Evolutionary conservation across 1,140 invertebrate genomes (phyloP).

Genomic region (Sitophilus oryzae): DNA sequence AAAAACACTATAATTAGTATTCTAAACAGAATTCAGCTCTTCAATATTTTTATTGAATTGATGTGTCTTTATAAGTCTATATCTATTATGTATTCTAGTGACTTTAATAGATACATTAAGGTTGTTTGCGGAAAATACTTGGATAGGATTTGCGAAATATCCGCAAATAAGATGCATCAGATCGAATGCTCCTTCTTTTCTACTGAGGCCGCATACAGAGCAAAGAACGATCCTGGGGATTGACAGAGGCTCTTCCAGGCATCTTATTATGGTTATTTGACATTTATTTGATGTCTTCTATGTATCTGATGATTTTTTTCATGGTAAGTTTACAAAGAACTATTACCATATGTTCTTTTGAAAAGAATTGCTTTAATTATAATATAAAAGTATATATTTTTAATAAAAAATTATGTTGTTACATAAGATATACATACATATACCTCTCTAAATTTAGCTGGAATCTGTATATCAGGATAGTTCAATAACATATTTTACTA

Average conservation of each 20-base stretch:
- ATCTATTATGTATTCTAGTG: constrained; percentile 37
- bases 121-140: constrained; percentile 31
- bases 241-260: constrained; percentile 32
- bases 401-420: too few species aligned
- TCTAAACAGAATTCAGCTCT: constrained; percentile 9
- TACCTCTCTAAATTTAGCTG: too few species aligned
- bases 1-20: background rate
- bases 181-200: constrained; percentile 35
- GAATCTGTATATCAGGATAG: too few species aligned
- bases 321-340: constrained; percentile 33
- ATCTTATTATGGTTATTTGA: constrained; percentile 36
- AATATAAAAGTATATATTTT: too few species aligned
- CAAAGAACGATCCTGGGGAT: constrained; percentile 43
- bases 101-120: constrained; percentile 33
- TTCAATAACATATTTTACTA: too few species aligned
- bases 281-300: constrained; percentile 36
- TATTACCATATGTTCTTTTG: too few species aligned
- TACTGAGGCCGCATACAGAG: constrained; percentile 37
- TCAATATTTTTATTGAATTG: constrained; percentile 15
- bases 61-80: constrained; percentile 26
- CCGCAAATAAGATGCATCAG: constrained; percentile 40
- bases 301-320: constrained; percentile 20
- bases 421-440: too few species aligned
- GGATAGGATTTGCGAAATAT: constrained; percentile 35
- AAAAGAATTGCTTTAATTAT: too few species aligned